These are phyloP conservation scores for Chaetodon trifasciatus DNA, from an alignment of 2,797 vertebrate genomes.

Conservation along the genomic window DNA sequence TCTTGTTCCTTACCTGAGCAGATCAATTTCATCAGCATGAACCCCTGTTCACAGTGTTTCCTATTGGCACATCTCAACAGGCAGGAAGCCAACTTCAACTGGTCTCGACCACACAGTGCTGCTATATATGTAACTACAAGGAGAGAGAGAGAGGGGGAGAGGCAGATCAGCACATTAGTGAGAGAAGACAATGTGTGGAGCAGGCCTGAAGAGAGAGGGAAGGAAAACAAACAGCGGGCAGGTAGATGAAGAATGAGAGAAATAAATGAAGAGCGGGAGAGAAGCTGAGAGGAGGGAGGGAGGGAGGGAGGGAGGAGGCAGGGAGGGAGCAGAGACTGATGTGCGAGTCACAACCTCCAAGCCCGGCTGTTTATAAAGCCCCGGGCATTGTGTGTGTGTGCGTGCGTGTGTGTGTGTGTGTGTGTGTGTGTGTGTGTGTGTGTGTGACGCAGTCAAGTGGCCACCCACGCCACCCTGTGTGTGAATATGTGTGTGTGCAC, in stretches of 20 bases:
- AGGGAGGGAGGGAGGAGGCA: conserved; percentile 1
- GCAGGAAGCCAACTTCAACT: conserved; percentile 82
- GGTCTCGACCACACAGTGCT: conserved; percentile 68
- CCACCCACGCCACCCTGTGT: conserved; percentile 49
- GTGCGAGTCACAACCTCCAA: conserved; percentile 64
- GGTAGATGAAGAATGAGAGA: conserved; percentile 41
- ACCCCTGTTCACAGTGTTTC: conserved; percentile 86
- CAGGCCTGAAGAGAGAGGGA: conserved; percentile 12
- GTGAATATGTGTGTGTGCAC: conserved; percentile 27
- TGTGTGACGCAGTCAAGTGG: conserved; percentile 50
- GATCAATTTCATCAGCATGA: conserved; percentile 92
- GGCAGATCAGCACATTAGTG: conserved; percentile 30
- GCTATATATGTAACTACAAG: conserved; percentile 36
- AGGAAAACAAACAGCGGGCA: conserved; percentile 45
- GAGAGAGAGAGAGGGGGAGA: conserved; percentile 13
- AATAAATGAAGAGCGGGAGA: conserved; percentile 45
- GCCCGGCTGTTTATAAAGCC: conserved; percentile 75
- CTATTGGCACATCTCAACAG: conserved; percentile 86
- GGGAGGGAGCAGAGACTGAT: conserved; percentile 54
- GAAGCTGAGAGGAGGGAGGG: conserved; percentile 36
- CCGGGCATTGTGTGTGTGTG: conserved; percentile 46
- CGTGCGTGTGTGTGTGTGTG: conserved; percentile 50
- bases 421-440: conserved; percentile 27
- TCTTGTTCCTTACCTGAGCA: conserved; percentile 89
- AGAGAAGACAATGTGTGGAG: conserved; percentile 18